Base-by-base conservation (phyloP, 1,140 invertebrate genomes). In the Gryllus bimaculatus region DNA sequence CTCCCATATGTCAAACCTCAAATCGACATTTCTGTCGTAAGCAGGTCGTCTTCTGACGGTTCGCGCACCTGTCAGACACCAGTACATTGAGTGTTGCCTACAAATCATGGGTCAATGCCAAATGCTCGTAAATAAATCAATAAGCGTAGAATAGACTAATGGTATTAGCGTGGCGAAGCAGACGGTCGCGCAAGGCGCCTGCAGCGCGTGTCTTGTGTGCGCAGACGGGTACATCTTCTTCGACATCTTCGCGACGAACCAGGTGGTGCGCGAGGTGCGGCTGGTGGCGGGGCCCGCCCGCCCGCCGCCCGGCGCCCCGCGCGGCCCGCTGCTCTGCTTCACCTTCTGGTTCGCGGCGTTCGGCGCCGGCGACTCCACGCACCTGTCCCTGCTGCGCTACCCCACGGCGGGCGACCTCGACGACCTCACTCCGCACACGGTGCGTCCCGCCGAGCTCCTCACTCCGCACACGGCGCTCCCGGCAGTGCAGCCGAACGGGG, bases 321-420 rank as follows among this genome's bases (percentile, higher is more conserved):
- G 75, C 8, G 18, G 10, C 26, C 26, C 39, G 12, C 15, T 21
- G 0, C 78, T 87, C 18, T 92, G 91, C 81, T 87, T 92, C 77
- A 89, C 88, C 7, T 92, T 91, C 82, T 91, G 90, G 90, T 92
- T 88, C 80, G 89, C 89, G 6, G 89, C 89, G 7, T 90, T 90
- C 81, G 90, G 89, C 7, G 88, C 89, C 54, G 89, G 89, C 48
- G 89, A 90, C 76, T 88, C 88, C 3, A 90, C 90, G 18, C 78
- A 74, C 12, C 78, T 78, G 78, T 83, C 26, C 47, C 49, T 78
- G 54, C 10, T 78, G 26, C 26, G 26, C 26, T 39, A 39, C 26
- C 26, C 26, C 39, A 78, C 13, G 73, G 18, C 78, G 21, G 18
- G 47, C 18, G 15, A 39, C 15, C 15, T 21, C 74, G 54, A 78